A percentile compares a stretch with the other conserved stretches of the same genome.
Conservation (phyloP, 1,140 invertebrate species). For the Antheraea mylitta region DNA sequence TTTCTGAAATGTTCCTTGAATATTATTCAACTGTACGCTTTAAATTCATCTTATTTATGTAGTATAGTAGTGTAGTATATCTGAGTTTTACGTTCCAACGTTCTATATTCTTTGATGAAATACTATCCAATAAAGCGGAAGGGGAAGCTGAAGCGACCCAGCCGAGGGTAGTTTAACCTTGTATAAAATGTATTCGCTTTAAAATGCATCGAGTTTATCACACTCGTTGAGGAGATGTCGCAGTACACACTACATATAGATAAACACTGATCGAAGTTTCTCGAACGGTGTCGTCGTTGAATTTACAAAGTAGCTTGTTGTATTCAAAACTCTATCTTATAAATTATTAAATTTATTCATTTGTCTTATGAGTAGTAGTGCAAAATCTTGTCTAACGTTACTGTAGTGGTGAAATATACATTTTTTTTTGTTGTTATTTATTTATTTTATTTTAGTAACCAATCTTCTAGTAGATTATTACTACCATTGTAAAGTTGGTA, state of each 20-base stretch:
- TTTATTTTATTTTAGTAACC: too few relatives aligned
- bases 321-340: not conserved
- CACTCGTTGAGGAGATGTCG: not conserved
- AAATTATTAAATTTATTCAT: too few relatives aligned
- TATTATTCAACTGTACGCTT: too few relatives aligned
- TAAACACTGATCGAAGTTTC: not conserved
- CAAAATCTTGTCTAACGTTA: too few relatives aligned
- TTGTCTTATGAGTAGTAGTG: too few relatives aligned
- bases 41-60: too few relatives aligned
- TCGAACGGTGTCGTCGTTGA: not conserved
- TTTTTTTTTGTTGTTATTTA: too few relatives aligned
- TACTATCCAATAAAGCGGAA: not conserved
- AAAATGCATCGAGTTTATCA: conserved; percentile 2
- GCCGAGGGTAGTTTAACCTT: not conserved
- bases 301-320: not conserved
- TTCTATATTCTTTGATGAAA: not conserved
- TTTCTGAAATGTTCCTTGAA: too few relatives aligned
- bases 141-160: not conserved
- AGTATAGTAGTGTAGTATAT: too few relatives aligned
- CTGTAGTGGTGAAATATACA: too few relatives aligned
- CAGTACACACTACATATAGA: not conserved
- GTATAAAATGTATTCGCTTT: not conserved
- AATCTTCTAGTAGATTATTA: too few relatives aligned
- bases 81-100: not conserved
- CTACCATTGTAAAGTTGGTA: too few relatives aligned